These are phyloP conservation scores for Cotesia chilonis DNA, from an alignment of 1,140 invertebrate species.

Conservation along the genomic window DNA sequence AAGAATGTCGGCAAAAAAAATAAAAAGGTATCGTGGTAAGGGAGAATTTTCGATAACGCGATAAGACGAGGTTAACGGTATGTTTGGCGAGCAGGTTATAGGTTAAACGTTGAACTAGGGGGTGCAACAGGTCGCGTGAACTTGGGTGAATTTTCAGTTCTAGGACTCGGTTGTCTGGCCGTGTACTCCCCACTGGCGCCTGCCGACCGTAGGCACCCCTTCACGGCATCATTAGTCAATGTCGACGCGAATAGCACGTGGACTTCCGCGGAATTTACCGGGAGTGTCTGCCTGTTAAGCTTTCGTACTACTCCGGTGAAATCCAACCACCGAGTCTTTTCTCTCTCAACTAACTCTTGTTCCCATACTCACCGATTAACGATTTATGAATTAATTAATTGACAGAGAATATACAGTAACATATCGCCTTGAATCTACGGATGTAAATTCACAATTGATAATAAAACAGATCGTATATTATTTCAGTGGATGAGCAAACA, in stretches of 20 bases:
- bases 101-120: slow-evolving; percentile 66
- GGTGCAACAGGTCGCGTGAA: slow-evolving; percentile 67
- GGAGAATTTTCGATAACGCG: slow-evolving; percentile 62
- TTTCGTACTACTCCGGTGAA: slow-evolving; percentile 51
- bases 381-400: too few species aligned
- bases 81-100: slow-evolving; percentile 67
- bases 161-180: slow-evolving; percentile 58
- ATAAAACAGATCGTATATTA: not conserved
- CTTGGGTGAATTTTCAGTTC: slow-evolving; percentile 67
- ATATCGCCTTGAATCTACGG: not conserved
- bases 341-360: not conserved
- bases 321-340: slow-evolving; percentile 39
- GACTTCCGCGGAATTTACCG: slow-evolving; percentile 59
- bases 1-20: not conserved
- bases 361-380: too few species aligned
- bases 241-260: slow-evolving; percentile 61
- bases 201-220: slow-evolving; percentile 35
- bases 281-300: slow-evolving; percentile 57
- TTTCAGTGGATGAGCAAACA: slow-evolving; percentile 14
- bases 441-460: slow-evolving; percentile 14
- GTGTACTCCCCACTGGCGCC: slow-evolving; percentile 39
- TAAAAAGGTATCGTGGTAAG: slow-evolving; percentile 4
- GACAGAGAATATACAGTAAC: not conserved
- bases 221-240: slow-evolving; percentile 66
- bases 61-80: slow-evolving; percentile 66